Evolutionary conservation across 2,113 vertebrate genomes (phyloP).

Genomic region (Apaloderma vittatum): DNA sequence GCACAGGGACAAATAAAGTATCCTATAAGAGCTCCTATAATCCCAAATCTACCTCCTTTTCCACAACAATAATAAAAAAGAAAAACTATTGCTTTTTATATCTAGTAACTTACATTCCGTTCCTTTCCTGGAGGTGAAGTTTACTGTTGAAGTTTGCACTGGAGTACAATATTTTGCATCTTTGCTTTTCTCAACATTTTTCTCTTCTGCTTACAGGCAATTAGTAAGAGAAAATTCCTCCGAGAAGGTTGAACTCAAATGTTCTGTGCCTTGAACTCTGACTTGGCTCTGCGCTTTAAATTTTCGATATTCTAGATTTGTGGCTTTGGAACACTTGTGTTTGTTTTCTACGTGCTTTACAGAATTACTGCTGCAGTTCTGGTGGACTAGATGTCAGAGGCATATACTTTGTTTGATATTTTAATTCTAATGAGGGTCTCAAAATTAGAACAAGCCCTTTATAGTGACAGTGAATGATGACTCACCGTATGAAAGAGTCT

Average conservation of each 20-base stretch:
- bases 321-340: not conserved
- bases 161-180: not conserved
- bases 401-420: constrained; percentile 28
- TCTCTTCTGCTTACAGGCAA: not conserved
- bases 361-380: constrained; percentile 1
- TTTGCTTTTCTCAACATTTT: not conserved
- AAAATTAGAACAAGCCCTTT: constrained; percentile 66
- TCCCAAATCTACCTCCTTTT: not conserved
- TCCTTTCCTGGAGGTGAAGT: not conserved
- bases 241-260: not conserved
- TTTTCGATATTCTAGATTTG: not conserved
- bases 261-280: not conserved
- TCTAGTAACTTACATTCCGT: not conserved
- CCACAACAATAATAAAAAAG: not conserved
- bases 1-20: not conserved
- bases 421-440: constrained; percentile 63
- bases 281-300: not conserved
- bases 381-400: constrained; percentile 20
- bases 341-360: constrained; percentile 14
- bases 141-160: not conserved
- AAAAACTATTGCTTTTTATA: not conserved
- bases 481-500: constrained; percentile 40
- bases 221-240: not conserved
- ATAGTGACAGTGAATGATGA: constrained; percentile 64
- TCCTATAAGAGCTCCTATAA: not conserved